Percentiles rank a stretch among this genome's conserved stretches.
phyloP scores from a whole-genome alignment of 2,888 invertebrate genomes.

The Acrobasis consociella region DNA sequence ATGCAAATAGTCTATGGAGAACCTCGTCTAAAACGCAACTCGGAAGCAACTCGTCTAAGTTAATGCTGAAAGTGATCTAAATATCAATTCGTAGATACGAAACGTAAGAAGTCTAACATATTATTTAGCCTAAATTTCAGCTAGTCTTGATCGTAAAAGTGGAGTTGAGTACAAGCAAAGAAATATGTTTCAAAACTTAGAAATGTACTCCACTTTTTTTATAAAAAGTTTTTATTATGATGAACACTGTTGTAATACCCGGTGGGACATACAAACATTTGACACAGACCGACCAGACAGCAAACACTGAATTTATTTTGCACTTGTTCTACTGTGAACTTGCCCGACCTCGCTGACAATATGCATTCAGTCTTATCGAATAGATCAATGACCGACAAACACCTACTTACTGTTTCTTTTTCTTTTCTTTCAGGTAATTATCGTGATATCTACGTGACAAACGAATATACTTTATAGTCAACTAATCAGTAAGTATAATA shows the following conservation, averaged over 20 bases:
- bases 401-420: slow-evolving; percentile 21
- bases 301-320: slow-evolving; percentile 2
- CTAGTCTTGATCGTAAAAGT: too few relatives aligned
- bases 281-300: neutral
- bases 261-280: slow-evolving; percentile 1
- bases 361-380: slow-evolving; percentile 17
- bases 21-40: too few relatives aligned
- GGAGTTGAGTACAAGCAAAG: too few relatives aligned
- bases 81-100: too few relatives aligned
- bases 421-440: slow-evolving; percentile 39
- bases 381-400: slow-evolving; percentile 15
- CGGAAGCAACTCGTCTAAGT: too few relatives aligned
- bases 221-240: too few relatives aligned
- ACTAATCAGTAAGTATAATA: neutral
- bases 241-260: neutral
- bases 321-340: neutral
- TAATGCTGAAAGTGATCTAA: too few relatives aligned
- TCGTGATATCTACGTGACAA: slow-evolving; percentile 2
- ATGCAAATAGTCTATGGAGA: too few relatives aligned
- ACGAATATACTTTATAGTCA: neutral
- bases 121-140: too few relatives aligned
- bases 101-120: too few relatives aligned
- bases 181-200: too few relatives aligned
- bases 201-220: too few relatives aligned
- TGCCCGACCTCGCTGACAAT: neutral